Evolutionary conservation across 2,113 vertebrate species (phyloP), one percentile per base, ranked within the genome.

Genomic region (Pollachius pollachius): DNA sequence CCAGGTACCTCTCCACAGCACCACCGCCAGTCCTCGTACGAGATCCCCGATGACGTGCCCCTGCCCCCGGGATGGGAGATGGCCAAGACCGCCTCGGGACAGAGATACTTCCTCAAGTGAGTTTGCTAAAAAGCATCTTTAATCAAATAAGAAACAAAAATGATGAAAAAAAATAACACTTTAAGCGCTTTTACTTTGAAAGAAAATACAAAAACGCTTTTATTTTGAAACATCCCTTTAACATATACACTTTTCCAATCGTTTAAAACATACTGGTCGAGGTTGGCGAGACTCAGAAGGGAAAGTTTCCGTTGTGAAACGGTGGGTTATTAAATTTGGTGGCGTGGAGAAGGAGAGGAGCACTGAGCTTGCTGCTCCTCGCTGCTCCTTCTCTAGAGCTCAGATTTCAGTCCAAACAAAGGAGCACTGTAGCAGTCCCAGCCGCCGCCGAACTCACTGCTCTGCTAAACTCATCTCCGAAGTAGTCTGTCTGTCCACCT

Each of bases 71-170:
- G 96, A 3, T 99, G 97, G 97, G 97, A 99, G 89, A 99, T 99
- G 97, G 97, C 97, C 27, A 99, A 99, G 89, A 99, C 97, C 0
- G 81, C 94, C 15, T 98, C 97, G 16, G 97, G 97, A 54, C 97
- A 99, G 92, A 94, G 97, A 94, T 99, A 99, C 91, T 99, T 99
- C 74, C 93, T 99, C 77, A 99, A 99, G 97, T 98, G 91, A 96
- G 97, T 54, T 54, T 57, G 15, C n/a, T 57, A 5, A 57, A 56
- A 57, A 57, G 54, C n/a, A 57, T 17, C 5, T 16, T 57, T 17
- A 57, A 57, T 17, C 5, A 57, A 57, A 57, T n/a, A n/a, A 57
- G n/a, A 17, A 16, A 6, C 3, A 17, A 57, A 57, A n/a, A 57
- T 57, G 41, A 48, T 11, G 8, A 2, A 13, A 13, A 13, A 48